phyloP scores from a whole-genome alignment of 2,113 vertebrate species.

The Silurus asotus region DNA sequence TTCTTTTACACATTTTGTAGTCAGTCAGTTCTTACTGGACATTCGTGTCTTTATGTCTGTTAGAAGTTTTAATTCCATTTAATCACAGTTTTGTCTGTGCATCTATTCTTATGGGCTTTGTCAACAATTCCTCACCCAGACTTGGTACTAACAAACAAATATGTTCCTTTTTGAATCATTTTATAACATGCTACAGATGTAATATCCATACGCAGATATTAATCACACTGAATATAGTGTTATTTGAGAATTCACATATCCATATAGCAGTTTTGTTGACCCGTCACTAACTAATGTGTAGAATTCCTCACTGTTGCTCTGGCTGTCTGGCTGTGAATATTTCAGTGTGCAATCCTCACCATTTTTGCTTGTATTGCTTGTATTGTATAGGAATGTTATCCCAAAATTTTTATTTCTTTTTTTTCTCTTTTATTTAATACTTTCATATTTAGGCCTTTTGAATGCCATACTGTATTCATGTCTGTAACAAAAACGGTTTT shows the following conservation, averaged over 20 bases:
- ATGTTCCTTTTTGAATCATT: neutral
- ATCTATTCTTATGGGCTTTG: slow-evolving; percentile 21
- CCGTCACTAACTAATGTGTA: neutral
- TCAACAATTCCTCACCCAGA: neutral
- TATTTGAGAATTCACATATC: neutral
- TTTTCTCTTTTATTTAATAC: neutral
- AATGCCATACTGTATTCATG: neutral
- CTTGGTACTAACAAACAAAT: neutral
- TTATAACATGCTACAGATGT: neutral
- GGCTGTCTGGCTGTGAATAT: neutral
- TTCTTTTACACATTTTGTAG: neutral
- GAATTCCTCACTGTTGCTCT: neutral
- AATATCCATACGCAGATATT: neutral
- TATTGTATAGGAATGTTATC: slow-evolving; percentile 5
- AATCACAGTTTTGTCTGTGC: slow-evolving; percentile 30
- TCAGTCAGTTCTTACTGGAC: slow-evolving; percentile 48
- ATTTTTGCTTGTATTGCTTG: neutral
- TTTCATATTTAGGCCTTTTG: neutral
- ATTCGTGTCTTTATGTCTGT: slow-evolving; percentile 32
- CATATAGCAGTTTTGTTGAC: neutral
- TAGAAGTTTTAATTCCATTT: slow-evolving; percentile 19
- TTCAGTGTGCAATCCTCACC: neutral
- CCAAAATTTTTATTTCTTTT: neutral
- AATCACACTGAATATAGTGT: neutral
- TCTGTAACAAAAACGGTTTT: neutral